Evolutionary conservation across 2,888 invertebrate species (phyloP), one percentile per base, ranked within the genome.

Genomic region (Chirona hameri): DNA sequence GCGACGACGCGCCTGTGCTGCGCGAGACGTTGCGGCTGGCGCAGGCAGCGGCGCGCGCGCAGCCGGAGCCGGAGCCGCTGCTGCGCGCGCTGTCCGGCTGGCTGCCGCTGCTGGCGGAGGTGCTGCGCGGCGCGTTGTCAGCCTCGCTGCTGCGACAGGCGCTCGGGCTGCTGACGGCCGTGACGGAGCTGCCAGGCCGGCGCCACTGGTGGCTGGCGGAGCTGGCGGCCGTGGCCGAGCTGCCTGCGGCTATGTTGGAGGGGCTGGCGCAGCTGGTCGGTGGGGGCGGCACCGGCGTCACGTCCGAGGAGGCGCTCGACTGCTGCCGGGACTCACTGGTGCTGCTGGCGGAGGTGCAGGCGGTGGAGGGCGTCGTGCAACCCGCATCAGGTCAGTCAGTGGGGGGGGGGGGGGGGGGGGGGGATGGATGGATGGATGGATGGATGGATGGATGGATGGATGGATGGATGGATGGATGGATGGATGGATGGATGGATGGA

Each of bases 1-100:
- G 76, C 76, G 76, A 14, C 76, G 76, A 76, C 76, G 76, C 46
- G 76, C 76, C 46, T 5, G 27, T 76, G 24, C 76, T 76, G 24
- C 27, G 24, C 46, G 76, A 76, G 46, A 76, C 76, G 39, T 46
- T 76, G 46, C 76, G 76, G 14, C 76, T 76, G 46, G 31, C 39
- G 46, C 24, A 39, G 76, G 46, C 46, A 24, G 39, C 27, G 10
- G 76, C 9, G 21, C 24, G 76, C 46, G 46, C 18, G 4, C 39
- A 24, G 39, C 24, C 76, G 46, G 18, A 10, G 46, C 76, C 76
- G 46, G 76, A 15, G 24, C 24, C 46, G 76, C 76, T 46, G 76
- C 46, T 76, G 76, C 39, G 15, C 21, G 76, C 76, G 15, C 27
- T 76, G 76, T 18, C 46, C 46, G 46, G 76, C 76, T 76, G 76